A percentile compares a stretch with the other conserved stretches of the same genome.
These are phyloP conservation scores for Pollicipes pollicipes DNA, from an alignment of 1,140 invertebrate genomes.

Conservation along the genomic window DNA sequence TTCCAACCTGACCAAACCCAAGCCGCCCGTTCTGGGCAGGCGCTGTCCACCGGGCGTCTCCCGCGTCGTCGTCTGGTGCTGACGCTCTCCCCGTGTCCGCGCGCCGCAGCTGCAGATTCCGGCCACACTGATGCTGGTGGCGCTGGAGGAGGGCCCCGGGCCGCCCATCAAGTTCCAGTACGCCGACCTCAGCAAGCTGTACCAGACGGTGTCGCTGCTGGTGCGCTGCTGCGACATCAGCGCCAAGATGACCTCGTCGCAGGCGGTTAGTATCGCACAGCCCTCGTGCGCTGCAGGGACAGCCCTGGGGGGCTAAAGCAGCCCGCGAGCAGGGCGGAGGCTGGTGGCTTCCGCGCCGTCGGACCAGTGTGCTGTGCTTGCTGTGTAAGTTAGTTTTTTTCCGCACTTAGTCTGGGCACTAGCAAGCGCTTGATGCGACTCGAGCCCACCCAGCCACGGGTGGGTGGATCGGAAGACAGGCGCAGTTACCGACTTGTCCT, in stretches of 20 bases:
- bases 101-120: conserved; percentile 58
- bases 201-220: conserved; percentile 79
- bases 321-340: conserved; percentile 9
- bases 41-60: no score
- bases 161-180: conserved; percentile 91
- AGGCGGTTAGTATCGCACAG: conserved; percentile 24
- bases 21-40: no score
- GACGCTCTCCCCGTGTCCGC: neutral
- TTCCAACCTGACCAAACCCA: no score
- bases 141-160: conserved; percentile 79
- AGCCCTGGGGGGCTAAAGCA: neutral
- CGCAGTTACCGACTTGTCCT: no score
- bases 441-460: no score
- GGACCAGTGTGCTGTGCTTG: no score
- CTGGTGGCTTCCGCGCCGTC: no score
- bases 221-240: conserved; percentile 84
- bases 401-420: no score
- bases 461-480: no score
- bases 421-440: no score
- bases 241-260: conserved; percentile 52
- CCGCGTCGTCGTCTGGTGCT: no score
- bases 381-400: no score
- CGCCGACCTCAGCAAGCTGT: conserved; percentile 80
- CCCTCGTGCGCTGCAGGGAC: conserved; percentile 5
- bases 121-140: conserved; percentile 72